Conservation (phyloP, 2,113 vertebrate genomes). For the human region DNA sequence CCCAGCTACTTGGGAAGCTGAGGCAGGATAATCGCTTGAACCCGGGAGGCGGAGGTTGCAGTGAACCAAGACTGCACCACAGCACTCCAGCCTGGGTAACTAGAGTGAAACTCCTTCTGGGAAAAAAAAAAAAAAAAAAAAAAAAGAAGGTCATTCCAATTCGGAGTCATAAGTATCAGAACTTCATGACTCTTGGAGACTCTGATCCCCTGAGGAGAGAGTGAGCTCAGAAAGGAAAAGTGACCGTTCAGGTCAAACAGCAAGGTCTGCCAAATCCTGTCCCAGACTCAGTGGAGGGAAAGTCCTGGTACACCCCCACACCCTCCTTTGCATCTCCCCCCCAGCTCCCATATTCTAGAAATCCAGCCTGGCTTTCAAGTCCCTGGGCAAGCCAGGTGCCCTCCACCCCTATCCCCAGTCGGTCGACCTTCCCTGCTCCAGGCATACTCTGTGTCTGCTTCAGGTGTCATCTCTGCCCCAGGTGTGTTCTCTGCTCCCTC, state of each 20-base stretch:
- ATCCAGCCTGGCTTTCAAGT: background rate
- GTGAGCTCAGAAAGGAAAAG: background rate
- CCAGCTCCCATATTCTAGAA: too few relatives aligned
- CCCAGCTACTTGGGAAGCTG: too few relatives aligned
- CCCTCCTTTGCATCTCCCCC: background rate
- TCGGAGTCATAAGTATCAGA: background rate
- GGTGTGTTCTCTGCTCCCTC: background rate
- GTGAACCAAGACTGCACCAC: too few relatives aligned
- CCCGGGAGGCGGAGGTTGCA: too few relatives aligned
- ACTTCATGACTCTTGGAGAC: background rate
- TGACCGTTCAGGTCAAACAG: background rate
- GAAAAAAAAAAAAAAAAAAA: too few relatives aligned
- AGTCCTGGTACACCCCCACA: too few relatives aligned
- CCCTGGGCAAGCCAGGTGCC: fast-evolving
- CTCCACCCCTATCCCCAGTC: background rate
- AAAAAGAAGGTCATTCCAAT: background rate
- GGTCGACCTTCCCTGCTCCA: background rate
- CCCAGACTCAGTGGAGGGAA: background rate
- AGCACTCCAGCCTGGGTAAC: too few relatives aligned
- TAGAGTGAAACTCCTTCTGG: too few relatives aligned
- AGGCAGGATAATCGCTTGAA: too few relatives aligned
- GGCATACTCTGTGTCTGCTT: background rate
- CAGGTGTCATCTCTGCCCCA: background rate
- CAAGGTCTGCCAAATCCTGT: background rate
- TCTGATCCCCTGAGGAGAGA: background rate